These are phyloP conservation scores for Mantis religiosa DNA, from an alignment of 2,888 invertebrate genomes.

Conservation along the genomic window DNA sequence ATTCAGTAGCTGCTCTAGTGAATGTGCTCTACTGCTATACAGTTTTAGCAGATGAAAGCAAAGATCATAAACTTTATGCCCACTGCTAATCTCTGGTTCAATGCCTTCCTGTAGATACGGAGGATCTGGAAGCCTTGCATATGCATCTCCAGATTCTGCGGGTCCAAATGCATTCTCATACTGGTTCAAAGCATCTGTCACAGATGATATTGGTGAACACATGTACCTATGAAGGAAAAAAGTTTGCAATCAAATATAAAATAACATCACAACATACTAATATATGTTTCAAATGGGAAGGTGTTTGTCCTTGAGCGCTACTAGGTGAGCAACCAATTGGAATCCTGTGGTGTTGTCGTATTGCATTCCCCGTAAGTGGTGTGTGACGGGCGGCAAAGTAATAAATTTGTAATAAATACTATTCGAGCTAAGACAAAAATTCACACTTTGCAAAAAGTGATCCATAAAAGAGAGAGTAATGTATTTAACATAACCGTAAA, in stretches of 20 bases:
- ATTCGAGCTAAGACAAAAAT: no score
- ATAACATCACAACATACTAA: no score
- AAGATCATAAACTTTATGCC: slow-evolving; percentile 55
- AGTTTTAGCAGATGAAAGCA: slow-evolving; percentile 80
- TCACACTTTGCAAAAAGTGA: no score
- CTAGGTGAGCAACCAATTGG: no score
- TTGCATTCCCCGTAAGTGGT: no score
- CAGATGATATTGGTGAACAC: slow-evolving; percentile 63
- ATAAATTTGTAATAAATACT: no score
- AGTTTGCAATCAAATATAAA: not conserved
- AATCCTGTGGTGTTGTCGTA: no score
- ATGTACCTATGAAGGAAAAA: slow-evolving; percentile 54
- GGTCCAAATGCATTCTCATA: slow-evolving; percentile 64
- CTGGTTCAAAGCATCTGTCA: slow-evolving; percentile 65
- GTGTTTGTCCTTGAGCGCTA: no score
- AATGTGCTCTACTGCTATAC: slow-evolving; percentile 61
- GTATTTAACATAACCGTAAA: no score
- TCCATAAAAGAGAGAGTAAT: no score
- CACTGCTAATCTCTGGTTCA: slow-evolving; percentile 35
- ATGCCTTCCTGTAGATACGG: slow-evolving; percentile 37
- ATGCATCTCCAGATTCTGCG: slow-evolving; percentile 29
- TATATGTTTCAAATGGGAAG: no score
- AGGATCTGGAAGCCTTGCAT: slow-evolving; percentile 43
- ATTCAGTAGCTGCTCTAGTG: slow-evolving; percentile 63
- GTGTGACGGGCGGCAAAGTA: no score